These are phyloP conservation scores for Lasius fuliginosus DNA, from an alignment of 2,888 invertebrate genomes.

Conservation along the genomic window DNA sequence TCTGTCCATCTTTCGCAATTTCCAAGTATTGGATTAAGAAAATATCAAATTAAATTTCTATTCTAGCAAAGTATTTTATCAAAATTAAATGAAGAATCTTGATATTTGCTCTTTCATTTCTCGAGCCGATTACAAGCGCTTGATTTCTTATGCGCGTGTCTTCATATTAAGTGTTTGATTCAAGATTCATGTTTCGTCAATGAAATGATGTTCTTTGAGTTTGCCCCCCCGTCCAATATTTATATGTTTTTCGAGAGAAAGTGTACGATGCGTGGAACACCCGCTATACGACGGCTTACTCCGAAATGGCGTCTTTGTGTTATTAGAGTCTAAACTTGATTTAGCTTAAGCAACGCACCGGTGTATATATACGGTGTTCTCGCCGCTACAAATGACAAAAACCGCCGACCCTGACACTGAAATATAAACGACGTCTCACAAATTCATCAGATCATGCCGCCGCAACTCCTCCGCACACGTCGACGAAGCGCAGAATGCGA, in stretches of 20 bases:
- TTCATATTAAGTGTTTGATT: not conserved
- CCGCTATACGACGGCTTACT: constrained; percentile 20
- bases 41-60: not conserved
- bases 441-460: constrained; percentile 71
- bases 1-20: constrained; percentile 18
- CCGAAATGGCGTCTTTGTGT: constrained; percentile 63
- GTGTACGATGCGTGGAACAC: not conserved
- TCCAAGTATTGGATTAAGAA: constrained; percentile 3
- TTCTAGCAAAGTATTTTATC: not conserved
- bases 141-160: not conserved
- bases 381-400: constrained; percentile 81
- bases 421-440: constrained; percentile 79
- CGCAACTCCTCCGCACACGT: constrained; percentile 32
- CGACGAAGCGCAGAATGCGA: constrained; percentile 20
- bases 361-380: constrained; percentile 43
- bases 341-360: constrained; percentile 67
- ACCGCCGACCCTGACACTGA: constrained; percentile 79
- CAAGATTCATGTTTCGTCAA: not conserved
- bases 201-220: not conserved
- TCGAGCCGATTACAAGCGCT: not conserved
- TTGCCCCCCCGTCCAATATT: not conserved
- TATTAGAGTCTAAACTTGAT: constrained; percentile 79
- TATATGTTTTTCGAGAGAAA: not conserved
- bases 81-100: not conserved
- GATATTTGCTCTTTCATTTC: not conserved